A percentile compares a stretch with the other conserved stretches of the same genome.
Conservation (phyloP, 2,888 invertebrate genomes). For the Arrhopalites spinosus region DNA sequence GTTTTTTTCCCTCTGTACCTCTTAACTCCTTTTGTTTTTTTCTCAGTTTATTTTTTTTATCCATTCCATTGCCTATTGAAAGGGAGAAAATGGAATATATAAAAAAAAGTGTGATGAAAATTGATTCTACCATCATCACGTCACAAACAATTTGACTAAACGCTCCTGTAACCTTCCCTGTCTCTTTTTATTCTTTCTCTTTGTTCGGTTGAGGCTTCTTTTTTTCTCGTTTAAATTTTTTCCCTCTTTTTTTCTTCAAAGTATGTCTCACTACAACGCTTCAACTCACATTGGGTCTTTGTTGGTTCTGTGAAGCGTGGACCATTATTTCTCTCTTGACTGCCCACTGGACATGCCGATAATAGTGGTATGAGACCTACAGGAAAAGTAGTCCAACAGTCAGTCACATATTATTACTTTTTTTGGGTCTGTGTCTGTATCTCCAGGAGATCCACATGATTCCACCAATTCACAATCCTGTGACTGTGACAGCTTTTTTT, state of each 20-base stretch:
- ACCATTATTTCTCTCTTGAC: slow-evolving; percentile 11
- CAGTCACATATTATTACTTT: neutral
- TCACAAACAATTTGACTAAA: neutral
- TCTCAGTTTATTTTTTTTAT: too few relatives aligned
- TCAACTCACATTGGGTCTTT: too few relatives aligned
- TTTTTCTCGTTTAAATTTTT: neutral
- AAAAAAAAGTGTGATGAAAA: too few relatives aligned
- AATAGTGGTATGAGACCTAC: neutral
- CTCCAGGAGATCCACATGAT: too few relatives aligned
- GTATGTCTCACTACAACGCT: neutral
- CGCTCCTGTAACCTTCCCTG: neutral
- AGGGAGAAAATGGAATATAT: too few relatives aligned
- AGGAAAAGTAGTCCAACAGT: neutral
- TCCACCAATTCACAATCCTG: too few relatives aligned
- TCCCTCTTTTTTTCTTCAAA: neutral
- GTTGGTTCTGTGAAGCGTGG: neutral
- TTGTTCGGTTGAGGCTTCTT: too few relatives aligned
- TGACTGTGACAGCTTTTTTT: too few relatives aligned
- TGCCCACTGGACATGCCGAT: slow-evolving; percentile 11
- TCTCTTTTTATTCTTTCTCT: neutral
- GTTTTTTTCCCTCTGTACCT: too few relatives aligned
- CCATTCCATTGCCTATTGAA: too few relatives aligned
- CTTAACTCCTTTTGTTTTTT: too few relatives aligned
- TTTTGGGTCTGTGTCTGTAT: too few relatives aligned
- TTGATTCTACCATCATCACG: neutral